Evolutionary conservation across 2,797 vertebrate genomes (phyloP), one percentile per base, ranked within the genome.

Genomic region (Luscinia megarhynchos): DNA sequence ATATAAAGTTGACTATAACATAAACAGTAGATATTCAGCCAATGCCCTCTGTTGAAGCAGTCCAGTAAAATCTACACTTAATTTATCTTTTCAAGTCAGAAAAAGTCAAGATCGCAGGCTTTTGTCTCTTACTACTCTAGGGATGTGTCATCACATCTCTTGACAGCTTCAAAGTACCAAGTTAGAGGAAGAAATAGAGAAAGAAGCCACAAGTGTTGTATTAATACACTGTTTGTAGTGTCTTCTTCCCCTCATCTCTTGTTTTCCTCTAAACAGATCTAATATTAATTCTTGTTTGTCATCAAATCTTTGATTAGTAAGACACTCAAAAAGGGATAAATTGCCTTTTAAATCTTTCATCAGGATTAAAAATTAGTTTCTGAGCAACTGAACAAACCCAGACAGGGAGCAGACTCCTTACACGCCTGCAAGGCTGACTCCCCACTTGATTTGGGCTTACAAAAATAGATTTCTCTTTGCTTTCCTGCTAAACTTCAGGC

Each of bases 401-500:
- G 7, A 3, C 13, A 36, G 11, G 29, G 5, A 77, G 8, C 10
- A 94, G 51, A 46, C 2, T 5, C 12, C 12, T 78, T 57, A 13
- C 4, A 8, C 20, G 15, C 40, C 22, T 59, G 10, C 15, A 9
- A 5, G 2, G 10, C 4, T 6, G 57, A 20, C 4, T 20, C 18
- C 15, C 32, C 18, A 29, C 7, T n/a, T 58, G 19, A 58, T 36
- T 26, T 20, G 12, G 51, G 6, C 45, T 93, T 69, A 63, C 17
- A 21, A 82, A 63, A 75, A 83, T 29, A 77, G 6, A 38, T 41
- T 93, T 96, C 22, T 95, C 14, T 66, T 95, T 93, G 51, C 54
- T 58, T 95, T 79, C 70, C 89, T 83, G 90, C 38, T 92, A 95
- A 93, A 87, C 26, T 8, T 15, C 70, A 93, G 50, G 45, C 16